Evolutionary conservation across 2,797 vertebrate genomes (phyloP).

Genomic region (Sternotherus odoratus): DNA sequence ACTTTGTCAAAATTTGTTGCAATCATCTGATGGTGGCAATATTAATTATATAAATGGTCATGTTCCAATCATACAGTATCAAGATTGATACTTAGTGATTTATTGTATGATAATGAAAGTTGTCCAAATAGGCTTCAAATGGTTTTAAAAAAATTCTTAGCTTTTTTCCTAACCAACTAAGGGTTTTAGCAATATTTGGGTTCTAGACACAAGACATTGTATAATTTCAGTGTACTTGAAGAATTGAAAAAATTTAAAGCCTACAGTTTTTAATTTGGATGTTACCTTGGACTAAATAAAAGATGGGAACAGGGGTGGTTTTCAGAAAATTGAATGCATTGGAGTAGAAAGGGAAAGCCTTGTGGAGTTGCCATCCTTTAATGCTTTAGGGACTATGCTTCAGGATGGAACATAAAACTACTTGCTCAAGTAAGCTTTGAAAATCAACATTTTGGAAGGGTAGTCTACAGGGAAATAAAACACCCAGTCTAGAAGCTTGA

Average conservation of each 20-base stretch:
- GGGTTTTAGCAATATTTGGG: background rate
- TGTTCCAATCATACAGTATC: too few relatives aligned
- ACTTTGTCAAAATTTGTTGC: too few relatives aligned
- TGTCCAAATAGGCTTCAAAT: background rate
- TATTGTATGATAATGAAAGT: background rate
- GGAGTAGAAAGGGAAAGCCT: slow-evolving; percentile 49
- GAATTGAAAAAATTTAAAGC: slow-evolving; percentile 8
- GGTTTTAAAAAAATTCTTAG: background rate
- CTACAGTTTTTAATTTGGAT: slow-evolving; percentile 48
- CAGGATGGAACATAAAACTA: slow-evolving; percentile 33
- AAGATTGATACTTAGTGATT: background rate
- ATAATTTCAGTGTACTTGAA: background rate
- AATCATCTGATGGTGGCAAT: too few relatives aligned
- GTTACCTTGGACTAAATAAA: slow-evolving; percentile 44
- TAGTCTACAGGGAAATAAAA: slow-evolving; percentile 32
- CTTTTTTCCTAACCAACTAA: background rate
- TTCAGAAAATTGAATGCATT: slow-evolving; percentile 55
- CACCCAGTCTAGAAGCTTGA: slow-evolving; percentile 20
- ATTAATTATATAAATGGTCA: too few relatives aligned
- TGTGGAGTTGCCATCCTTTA: slow-evolving; percentile 29
- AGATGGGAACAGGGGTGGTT: slow-evolving; percentile 23
- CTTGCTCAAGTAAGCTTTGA: background rate
- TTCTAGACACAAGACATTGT: background rate
- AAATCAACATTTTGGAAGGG: slow-evolving; percentile 16
- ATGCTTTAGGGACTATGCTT: slow-evolving; percentile 29